Base-by-base conservation (phyloP, 2,888 invertebrate species). In the Nysson spinosus region DNA sequence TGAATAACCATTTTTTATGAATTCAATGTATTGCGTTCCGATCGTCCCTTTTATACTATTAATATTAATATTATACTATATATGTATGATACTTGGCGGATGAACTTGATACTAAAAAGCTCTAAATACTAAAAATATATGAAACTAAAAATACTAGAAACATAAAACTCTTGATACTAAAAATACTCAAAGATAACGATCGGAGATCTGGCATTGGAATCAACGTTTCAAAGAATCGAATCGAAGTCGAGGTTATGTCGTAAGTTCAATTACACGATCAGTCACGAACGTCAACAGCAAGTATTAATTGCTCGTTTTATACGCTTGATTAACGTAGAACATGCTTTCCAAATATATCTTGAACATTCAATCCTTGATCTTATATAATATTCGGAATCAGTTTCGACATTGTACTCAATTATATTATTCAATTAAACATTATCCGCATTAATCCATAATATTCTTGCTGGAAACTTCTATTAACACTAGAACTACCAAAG, bases 171-270 rank as follows among this genome's bases (percentile, higher is more conserved):
- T 46, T 14, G 26, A 19, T 20, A 9, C n/a, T 7, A 14, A 9
- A 16, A 17, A 4, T 35, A 7, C 16, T 17, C 7, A n/a, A n/a
- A 4, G 6, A 35, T 17, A 5, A 11, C n/a, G 11, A 40, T 26
- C 24, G 9, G 9, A 14, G n/a, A 46, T 19, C 16, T 24, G 28
- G 16, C 20, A 6, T 35, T 24, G 24, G 42, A 14, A 6, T n/a
- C 30, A 22, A n/a, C 12, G 34, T 24, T 20, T 47, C 12, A 4
- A 49, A 42, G 37, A 26, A n/a, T 55, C 20, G 30, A 22, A 42
- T 51, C 40, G 34, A 44, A 52, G 42, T 47, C 42, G 51, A 42
- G 51, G 51, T 24, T 63, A 32, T 17, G 22, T 51, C 51, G 17
- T 5, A n/a, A 37, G 51, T 46, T 51, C 40, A 63, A 63, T 28